Evolutionary conservation across 2,113 vertebrate genomes (phyloP), one percentile per base, ranked within the genome.

Genomic region (Elachura formosa): DNA sequence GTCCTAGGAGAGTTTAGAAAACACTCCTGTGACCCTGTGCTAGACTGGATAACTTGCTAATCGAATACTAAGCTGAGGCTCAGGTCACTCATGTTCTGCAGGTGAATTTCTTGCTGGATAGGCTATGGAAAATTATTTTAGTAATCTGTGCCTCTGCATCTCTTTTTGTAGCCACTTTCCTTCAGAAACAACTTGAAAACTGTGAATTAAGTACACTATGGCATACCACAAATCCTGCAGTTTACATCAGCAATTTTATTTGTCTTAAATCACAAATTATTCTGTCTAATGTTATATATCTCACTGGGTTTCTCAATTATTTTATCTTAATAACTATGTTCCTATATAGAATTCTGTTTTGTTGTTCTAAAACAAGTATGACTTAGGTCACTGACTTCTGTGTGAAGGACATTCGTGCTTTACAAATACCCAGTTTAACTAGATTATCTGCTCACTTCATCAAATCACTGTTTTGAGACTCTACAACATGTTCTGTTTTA

Each of bases 381-480:
- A 52, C 45, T 91, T 87, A 84, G 84, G 91, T 91, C 77, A 89
- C 74, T 76, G 74, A 63, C 56, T 95, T 88, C 63, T 48, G 21
- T 58, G 80, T 93, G 89, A 94, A 96, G 91, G 91, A 88, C 87
- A 51, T 90, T 71, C 51, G n/a, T 80, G 82, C 87, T 85, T 79
- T 88, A 66, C 72, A 93, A 94, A 93, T 56, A 97, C 12, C 84
- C 78, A 72, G 48, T 95, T 79, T 89, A 93, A 93, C 91, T 90
- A 88, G 87, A 94, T 94, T 87, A 94, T 91, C 68, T 83, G 34
- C 82, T 87, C 75, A n/a, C 59, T 90, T 96, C 79, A 85, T 93
- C 87, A 93, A 87, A 91, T 95, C 79, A 80, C 82, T 94, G 62
- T 86, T 90, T 83, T 85, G 80, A 90, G 87, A 93, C 91, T 79